Evolutionary conservation across 2,797 vertebrate genomes (phyloP), one percentile per base, ranked within the genome.

Genomic region (Anas bahamensis): DNA sequence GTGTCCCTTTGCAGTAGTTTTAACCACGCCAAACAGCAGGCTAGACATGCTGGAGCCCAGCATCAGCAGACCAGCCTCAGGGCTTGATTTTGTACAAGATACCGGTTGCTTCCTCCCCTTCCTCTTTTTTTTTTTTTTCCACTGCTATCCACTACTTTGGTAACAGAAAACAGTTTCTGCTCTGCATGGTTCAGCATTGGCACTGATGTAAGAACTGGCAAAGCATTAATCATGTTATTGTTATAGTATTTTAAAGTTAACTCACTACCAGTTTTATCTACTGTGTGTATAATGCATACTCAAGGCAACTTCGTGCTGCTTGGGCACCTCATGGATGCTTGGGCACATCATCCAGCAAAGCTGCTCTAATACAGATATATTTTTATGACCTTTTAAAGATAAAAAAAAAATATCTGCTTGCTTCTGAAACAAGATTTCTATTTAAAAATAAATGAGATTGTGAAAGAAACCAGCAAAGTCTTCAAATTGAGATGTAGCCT

Each of bases 401-500:
- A 28, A 90, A 76, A 65, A 41, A 69, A 33, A 46, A 46, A 48
- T 18, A 74, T 9, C 73, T 57, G 44, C 83, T 93, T 89, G 73
- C 79, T 91, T 95, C 70, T 73, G 44, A 68, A 85, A 91, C 66
- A 41, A 76, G 22, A n/a, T 84, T 94, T 95, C 44, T 95, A 56
- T 93, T 93, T 94, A 88, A 93, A 82, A 96, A 92, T 95, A 95
- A 95, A 96, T 41, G 65, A 68, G 69, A 24, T 84, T 77, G 53
- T 83, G 71, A 93, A 94, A 95, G 57, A 96, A 95, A 85, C 6
- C 77, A 85, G 35, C 42, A 33, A 78, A 91, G 68, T 70, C n/a
- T 90, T 78, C 42, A 7, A 85, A 71, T 35, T 57, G 48, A 71
- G 44, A 83, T 10, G 57, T 44, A 57, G 6, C 15, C 48, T 52